phyloP scores from a whole-genome alignment of 2,888 invertebrate genomes.

The Synergus itoensis region DNA sequence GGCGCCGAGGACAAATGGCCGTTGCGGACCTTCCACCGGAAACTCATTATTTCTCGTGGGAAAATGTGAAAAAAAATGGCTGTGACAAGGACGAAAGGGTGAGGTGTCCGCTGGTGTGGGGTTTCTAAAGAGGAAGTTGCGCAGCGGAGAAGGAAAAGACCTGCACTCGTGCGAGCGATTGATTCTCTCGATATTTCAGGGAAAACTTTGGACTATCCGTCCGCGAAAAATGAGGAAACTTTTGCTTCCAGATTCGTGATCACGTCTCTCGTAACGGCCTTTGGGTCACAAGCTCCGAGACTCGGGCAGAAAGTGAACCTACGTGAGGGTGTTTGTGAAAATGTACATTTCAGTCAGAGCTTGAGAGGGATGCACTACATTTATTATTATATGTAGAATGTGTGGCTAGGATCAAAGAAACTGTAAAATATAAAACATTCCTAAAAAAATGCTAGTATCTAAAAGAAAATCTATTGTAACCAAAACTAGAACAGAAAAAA shows the following conservation, averaged over 20 bases:
- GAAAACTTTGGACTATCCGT: conserved; percentile 67
- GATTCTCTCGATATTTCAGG: conserved; percentile 73
- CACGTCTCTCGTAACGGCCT: conserved; percentile 65
- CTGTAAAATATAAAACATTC: neutral
- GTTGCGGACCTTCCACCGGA: conserved; percentile 34
- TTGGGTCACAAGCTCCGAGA: conserved; percentile 53
- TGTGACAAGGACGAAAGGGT: conserved; percentile 15
- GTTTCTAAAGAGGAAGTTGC: conserved; percentile 27
- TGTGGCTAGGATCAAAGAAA: neutral
- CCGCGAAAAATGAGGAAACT: conserved; percentile 76
- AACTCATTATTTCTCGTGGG: conserved; percentile 50
- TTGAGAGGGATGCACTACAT: neutral
- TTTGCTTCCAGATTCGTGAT: conserved; percentile 66
- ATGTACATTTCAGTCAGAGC: neutral
- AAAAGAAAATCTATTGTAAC: neutral
- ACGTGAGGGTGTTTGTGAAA: neutral
- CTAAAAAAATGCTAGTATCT: neutral
- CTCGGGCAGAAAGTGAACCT: neutral
- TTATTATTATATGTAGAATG: neutral
- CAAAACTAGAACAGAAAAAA: neutral
- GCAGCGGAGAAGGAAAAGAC: conserved; percentile 39
- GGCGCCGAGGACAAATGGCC: conserved; percentile 9
- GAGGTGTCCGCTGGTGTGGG: conserved; percentile 18
- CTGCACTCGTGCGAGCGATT: conserved; percentile 67
- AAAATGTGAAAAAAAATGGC: conserved; percentile 33